phyloP scores from a whole-genome alignment of 1,140 invertebrate genomes.

The Drosophila navojoa region DNA sequence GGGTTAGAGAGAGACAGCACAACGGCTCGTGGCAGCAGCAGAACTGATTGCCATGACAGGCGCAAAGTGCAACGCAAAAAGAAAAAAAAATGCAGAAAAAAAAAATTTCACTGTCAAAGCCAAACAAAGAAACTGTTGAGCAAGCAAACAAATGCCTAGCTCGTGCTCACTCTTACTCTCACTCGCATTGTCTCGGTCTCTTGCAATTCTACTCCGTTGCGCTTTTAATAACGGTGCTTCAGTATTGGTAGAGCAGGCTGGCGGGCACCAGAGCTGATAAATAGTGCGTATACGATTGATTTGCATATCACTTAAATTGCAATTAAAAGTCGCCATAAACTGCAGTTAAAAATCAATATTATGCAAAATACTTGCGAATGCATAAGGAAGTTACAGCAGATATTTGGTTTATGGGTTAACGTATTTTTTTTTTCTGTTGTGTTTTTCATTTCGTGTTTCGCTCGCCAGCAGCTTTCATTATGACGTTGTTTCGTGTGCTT shows the following conservation, averaged over 20 bases:
- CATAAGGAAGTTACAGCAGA: conserved; percentile 19
- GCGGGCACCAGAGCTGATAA: conserved; percentile 27
- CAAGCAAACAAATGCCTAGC: conserved; percentile 17
- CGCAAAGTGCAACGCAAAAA: conserved; percentile 23
- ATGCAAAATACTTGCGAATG: conserved; percentile 7
- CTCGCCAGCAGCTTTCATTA: conserved; percentile 23
- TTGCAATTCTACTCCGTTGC: not conserved
- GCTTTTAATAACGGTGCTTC: conserved; percentile 23
- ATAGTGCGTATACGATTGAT: conserved; percentile 18
- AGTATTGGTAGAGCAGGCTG: not conserved
- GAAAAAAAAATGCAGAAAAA: conserved; percentile 18
- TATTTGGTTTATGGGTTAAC: not conserved
- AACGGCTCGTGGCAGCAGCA: conserved; percentile 27
- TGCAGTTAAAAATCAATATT: conserved; percentile 41
- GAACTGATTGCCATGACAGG: conserved; percentile 41
- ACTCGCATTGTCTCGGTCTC: not conserved
- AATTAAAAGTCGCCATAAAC: conserved; percentile 33
- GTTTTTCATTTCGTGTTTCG: conserved; percentile 21
- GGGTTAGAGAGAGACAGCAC: conserved; percentile 1
- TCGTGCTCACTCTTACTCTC: conserved; percentile 1
- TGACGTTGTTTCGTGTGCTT: conserved; percentile 46
- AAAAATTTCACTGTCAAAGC: conserved; percentile 10
- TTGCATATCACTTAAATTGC: conserved; percentile 39
- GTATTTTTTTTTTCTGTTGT: conserved; percentile 5
- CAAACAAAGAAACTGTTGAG: conserved; percentile 46